These are phyloP conservation scores for Synaphobranchus kaupii DNA, from an alignment of 2,797 vertebrate genomes.

Conservation along the genomic window DNA sequence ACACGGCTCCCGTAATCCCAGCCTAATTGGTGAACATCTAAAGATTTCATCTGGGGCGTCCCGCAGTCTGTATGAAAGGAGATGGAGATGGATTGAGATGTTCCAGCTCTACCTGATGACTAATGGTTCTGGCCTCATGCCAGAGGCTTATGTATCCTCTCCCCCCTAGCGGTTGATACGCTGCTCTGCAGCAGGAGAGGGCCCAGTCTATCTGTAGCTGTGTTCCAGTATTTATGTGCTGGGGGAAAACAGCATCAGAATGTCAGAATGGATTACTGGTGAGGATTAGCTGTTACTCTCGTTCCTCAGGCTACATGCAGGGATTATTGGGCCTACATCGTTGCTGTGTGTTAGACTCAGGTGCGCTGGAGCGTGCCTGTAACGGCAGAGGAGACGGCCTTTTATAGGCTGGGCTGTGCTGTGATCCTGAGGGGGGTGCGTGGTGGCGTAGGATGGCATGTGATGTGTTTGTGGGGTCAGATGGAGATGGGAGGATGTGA, in stretches of 20 bases:
- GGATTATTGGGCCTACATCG: no score
- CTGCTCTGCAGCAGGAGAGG: neutral
- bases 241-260: neutral
- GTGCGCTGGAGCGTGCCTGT: no score
- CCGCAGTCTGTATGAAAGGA: neutral
- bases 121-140: neutral
- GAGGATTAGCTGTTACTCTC: neutral
- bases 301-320: neutral
- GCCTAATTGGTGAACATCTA: neutral
- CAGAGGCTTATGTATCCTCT: neutral
- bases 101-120: neutral
- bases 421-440: no score
- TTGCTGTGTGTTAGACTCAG: no score
- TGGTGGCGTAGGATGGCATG: no score
- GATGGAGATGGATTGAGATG: constrained; percentile 6
- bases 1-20: neutral
- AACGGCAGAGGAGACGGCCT: no score
- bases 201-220: neutral
- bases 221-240: neutral
- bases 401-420: no score
- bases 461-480: no score
- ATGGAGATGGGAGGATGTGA: no score
- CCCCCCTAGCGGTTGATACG: neutral
- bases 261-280: neutral
- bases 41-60: neutral